Evolutionary conservation across 1,140 invertebrate genomes (phyloP), one percentile per base, ranked within the genome.

Genomic region (Papilio helenus): DNA sequence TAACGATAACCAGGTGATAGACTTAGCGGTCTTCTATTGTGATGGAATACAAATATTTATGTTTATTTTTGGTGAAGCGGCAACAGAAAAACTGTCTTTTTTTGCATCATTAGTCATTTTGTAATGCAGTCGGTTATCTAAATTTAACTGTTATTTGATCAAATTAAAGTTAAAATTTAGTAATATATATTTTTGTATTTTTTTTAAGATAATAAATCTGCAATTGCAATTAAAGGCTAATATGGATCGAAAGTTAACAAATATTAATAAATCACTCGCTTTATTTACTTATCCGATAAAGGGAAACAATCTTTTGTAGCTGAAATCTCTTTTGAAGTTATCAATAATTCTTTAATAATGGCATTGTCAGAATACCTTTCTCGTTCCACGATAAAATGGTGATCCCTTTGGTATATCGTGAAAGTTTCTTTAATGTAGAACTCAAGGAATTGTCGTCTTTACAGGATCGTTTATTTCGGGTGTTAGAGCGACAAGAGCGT

Each of bases 401-500:
- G 20, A 61, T 34, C 14, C 55, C 34, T 68, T 29, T 42, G 18
- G 39, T 44, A 65, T 61, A 23, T 77, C 55, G n/a, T 8, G 58
- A 77, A 42, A 44, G 44, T 77, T 65, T 77, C 1, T 34, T 77
- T 77, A 65, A 86, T 86, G 82, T 83, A 84, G 85, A 90, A 87
- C 85, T 86, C 87, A 83, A 34, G 55, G 55, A 61, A 77, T 89
- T 90, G 88, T 90, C 87, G 87, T 86, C 85, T 88, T 87, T 84
- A 80, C 85, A 83, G 88, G 84, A 88, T 88, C 85, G 89, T 92
- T 92, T 92, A 93, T 92, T 92, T 90, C 79, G 81, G 88, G 87
- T 89, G 86, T 88, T 87, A 90, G 86, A 92, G 88, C 90, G 85
- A 85, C 85, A 87, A 89, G 90, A 91, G 89, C 93, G 91, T 93